These are phyloP conservation scores for Setipinna tenuifilis DNA, from an alignment of 2,797 vertebrate species.

Conservation along the genomic window DNA sequence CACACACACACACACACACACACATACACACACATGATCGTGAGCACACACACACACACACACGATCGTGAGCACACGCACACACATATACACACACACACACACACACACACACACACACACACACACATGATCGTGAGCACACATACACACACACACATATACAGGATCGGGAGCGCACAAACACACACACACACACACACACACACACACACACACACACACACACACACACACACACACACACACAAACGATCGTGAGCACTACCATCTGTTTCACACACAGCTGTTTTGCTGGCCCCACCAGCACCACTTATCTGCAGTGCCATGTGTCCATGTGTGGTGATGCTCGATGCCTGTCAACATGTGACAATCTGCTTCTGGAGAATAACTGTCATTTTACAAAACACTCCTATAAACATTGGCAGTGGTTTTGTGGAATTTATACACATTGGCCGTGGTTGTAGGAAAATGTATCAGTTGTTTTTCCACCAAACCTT, in stretches of 20 bases:
- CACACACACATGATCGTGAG: conserved; percentile 12
- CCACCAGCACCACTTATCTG: neutral
- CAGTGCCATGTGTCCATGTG: neutral
- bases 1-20: conserved; percentile 28
- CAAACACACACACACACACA: conserved; percentile 39
- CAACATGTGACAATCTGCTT: neutral
- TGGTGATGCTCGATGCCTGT: neutral
- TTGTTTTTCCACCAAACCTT: neutral
- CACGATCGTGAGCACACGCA: neutral
- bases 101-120: conserved; percentile 20
- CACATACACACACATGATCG: neutral
- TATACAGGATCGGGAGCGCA: conserved; percentile 71
- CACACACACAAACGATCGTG: conserved; percentile 70
- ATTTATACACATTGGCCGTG: neutral
- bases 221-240: conserved; percentile 20
- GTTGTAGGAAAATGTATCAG: neutral
- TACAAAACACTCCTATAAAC: neutral
- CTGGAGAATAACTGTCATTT: neutral
- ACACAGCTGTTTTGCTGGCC: conserved; percentile 8
- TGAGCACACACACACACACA: no score
- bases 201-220: conserved; percentile 24
- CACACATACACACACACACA: neutral
- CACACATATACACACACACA: conserved; percentile 39
- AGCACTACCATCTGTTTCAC: conserved; percentile 18
- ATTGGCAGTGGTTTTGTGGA: neutral